Conservation (phyloP, 2,888 invertebrate genomes). For the Phorcus lineatus region DNA sequence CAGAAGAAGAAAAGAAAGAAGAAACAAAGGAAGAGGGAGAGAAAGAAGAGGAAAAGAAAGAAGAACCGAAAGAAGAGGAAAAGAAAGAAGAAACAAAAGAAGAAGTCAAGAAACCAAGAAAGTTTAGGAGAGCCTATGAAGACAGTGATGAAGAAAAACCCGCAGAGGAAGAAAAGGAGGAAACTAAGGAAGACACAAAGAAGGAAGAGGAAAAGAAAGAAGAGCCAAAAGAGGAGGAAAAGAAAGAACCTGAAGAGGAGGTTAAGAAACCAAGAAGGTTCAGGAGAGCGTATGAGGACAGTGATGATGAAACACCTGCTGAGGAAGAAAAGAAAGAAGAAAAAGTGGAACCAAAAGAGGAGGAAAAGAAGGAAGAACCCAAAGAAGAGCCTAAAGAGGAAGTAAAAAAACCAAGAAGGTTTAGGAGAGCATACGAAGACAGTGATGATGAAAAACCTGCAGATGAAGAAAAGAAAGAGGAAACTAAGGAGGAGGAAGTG, state of each 20-base stretch:
- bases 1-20: conserved; percentile 20
- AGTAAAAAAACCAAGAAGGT: neutral
- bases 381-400: neutral
- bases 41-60: conserved; percentile 10
- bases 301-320: neutral
- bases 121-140: too few relatives aligned
- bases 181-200: neutral
- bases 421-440: neutral
- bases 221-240: neutral
- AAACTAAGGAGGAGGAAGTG: neutral
- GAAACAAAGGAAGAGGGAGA: conserved; percentile 28
- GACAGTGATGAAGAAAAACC: neutral
- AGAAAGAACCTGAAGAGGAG: neutral
- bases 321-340: neutral
- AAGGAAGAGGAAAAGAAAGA: neutral
- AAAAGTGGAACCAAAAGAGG: neutral
- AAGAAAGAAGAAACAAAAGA: conserved; percentile 23
- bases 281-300: neutral
- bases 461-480: neutral
- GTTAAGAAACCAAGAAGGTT: neutral
- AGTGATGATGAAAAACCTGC: neutral
- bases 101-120: neutral
- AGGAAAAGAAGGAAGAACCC: neutral
- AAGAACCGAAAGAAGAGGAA: neutral
- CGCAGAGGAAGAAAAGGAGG: conserved; percentile 1